Percentiles rank a stretch among this genome's conserved stretches.
These are phyloP conservation scores for Ericerus pela DNA, from an alignment of 1,140 invertebrate genomes.

Conservation along the genomic window DNA sequence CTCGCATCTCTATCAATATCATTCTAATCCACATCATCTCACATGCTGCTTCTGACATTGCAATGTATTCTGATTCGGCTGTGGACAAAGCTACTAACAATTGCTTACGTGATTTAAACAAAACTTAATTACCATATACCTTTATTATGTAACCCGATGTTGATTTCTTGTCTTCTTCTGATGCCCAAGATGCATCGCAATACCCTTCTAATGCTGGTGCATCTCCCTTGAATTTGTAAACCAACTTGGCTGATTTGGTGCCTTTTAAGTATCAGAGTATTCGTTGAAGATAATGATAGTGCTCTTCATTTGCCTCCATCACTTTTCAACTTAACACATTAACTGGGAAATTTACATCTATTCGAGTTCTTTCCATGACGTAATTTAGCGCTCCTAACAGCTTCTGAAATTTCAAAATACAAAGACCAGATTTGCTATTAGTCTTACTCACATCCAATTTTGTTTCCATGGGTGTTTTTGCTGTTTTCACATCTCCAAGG, in stretches of 20 bases:
- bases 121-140: constrained; percentile 24
- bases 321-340: background rate
- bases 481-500: background rate
- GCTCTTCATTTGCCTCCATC: background rate
- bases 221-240: background rate
- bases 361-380: background rate
- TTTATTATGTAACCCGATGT: constrained; percentile 29
- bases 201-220: constrained; percentile 17
- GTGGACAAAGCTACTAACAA: constrained; percentile 23
- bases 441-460: background rate
- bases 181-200: constrained; percentile 32
- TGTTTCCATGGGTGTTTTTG: background rate
- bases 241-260: background rate
- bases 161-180: constrained; percentile 28
- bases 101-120: constrained; percentile 23
- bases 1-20: constrained; percentile 8
- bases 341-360: background rate
- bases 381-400: background rate
- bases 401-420: background rate
- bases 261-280: background rate
- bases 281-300: background rate
- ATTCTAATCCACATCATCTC: constrained; percentile 15
- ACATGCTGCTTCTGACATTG: constrained; percentile 18
- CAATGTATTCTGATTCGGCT: constrained; percentile 23
- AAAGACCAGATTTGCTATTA: background rate